Base-by-base conservation (phyloP, 1,140 invertebrate species). In the Neelides sp. region DNA sequence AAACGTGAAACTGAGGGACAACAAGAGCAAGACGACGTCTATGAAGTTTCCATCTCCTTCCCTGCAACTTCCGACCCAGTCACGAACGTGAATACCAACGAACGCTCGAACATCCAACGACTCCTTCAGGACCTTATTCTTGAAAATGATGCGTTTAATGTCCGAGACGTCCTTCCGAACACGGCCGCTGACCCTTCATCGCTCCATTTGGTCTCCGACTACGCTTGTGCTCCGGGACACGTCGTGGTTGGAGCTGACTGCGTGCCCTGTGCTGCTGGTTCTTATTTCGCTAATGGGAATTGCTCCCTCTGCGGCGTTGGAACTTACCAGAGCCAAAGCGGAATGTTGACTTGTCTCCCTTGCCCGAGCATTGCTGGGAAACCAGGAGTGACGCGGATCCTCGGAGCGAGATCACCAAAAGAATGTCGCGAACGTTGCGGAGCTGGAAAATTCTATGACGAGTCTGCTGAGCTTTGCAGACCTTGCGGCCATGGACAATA, bases 401-500 rank as follows among this genome's bases (percentile, higher is more conserved):
- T 78, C 1, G 91, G 90, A 5, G 88, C 93, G 0, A 75, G 87
- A 57, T 52, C 50, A 3, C 51, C 57, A 12, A 52, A 57, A 23
- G 58, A 58, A 37, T 58, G 55, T 15, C 45, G 52, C 13, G 87
- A 93, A 68, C 75, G 84, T 39, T 94, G 90, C 65, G 81, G 85
- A 4, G 82, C 87, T 55, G 89, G 90, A 44, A 88, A 90, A 70
- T 93, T 83, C 65, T 93, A 86, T 66, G 87, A 93, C 64, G 82
- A 85, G 24, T 76, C 79, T 22, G 78, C 80, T 1, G 84, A 85
- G 20, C 69, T 88, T 0, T 97, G 92, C 64, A 73, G 84, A 34
- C 83, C 82, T 47, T 97, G 92, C 66, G 91, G 91, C 5, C 86
- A 93, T 64, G 92, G 92, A 5, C 91, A 90, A 66, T 96, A 84